Percentiles rank a stretch among this genome's conserved stretches.
Evolutionary conservation across 2,797 vertebrate species (phyloP).

Genomic region (Prunella strophiata): DNA sequence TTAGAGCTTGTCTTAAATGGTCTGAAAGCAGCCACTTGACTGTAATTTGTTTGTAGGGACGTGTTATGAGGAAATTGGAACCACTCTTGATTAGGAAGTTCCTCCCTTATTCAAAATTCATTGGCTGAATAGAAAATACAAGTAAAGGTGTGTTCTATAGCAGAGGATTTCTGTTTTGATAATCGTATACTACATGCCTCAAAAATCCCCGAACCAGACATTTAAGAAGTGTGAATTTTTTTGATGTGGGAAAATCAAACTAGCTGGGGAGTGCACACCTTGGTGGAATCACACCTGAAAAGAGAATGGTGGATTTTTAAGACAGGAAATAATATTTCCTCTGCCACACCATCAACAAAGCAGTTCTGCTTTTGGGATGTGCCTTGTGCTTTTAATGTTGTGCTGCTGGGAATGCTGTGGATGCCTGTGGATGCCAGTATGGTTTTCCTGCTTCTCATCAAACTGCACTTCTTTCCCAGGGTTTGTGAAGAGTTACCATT

Average conservation of each 20-base stretch:
- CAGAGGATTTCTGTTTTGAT: neutral
- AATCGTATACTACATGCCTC: neutral
- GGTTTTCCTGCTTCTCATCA: neutral
- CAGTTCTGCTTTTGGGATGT: neutral
- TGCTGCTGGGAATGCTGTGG: neutral
- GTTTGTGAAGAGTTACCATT: neutral
- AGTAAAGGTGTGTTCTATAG: neutral
- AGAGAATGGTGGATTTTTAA: neutral
- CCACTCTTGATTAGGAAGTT: neutral
- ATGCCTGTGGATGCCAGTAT: neutral
- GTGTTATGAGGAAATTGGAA: neutral
- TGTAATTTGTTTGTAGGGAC: neutral
- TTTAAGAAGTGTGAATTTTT: neutral
- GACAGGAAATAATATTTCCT: neutral
- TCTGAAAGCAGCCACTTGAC: neutral
- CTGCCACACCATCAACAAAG: neutral
- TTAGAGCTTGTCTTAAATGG: neutral
- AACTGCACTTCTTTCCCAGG: neutral
- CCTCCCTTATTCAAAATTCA: neutral
- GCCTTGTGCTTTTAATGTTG: neutral
- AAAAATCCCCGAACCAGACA: neutral
- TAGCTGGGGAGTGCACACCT: neutral
- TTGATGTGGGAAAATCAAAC: neutral
- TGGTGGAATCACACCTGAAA: neutral
- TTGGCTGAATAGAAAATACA: neutral